Base-by-base conservation (phyloP, 2,113 vertebrate species). In the Cygnus buccinator region DNA sequence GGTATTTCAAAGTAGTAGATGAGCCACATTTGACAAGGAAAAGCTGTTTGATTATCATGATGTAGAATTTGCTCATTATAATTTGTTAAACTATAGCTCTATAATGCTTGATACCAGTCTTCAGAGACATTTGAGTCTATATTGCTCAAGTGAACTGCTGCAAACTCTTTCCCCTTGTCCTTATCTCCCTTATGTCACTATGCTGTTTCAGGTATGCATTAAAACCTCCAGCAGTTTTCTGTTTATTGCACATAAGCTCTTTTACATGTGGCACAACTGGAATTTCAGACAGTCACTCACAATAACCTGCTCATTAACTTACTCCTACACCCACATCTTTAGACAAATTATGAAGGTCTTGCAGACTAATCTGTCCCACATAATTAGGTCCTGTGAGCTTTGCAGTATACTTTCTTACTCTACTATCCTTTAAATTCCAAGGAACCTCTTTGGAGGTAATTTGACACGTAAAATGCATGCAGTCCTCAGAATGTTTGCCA, bases 311-410 rank as follows among this genome's bases (percentile, higher is more conserved):
- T 96, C 0, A 2, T 95, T 96, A 95, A 67, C 70, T 93, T 89
- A 82, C 54, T 82, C 68, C 65, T 90, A 77, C 68, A 90, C n/a
- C 63, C 82, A 78, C 82, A 52, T 90, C 67, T 96, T 95, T 92
- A 94, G 55, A 90, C 44, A 88, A 82, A 96, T 96, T 96, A 95
- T 88, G 90, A 92, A 96, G 83, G 94, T 92, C 90, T 96, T 72
- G 43, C 73, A 94, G 88, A 57, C 79, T 96, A 97, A 95, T 97
- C 95, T 96, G 79, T 96, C 93, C 93, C 82, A 80, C 76, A 44
- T 95, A 96, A 97, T 96, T 96, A 96, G 94, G 92, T 95, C 95
- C 95, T 96, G 76, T 81, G 94, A 96, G 95, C 86, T 95, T 96
- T 95, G 73, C 80, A 78, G 19, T 93, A 77, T 78, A 90, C 83